Evolutionary conservation across 2,113 vertebrate species (phyloP).

Genomic region (Eleginops maclovinus): DNA sequence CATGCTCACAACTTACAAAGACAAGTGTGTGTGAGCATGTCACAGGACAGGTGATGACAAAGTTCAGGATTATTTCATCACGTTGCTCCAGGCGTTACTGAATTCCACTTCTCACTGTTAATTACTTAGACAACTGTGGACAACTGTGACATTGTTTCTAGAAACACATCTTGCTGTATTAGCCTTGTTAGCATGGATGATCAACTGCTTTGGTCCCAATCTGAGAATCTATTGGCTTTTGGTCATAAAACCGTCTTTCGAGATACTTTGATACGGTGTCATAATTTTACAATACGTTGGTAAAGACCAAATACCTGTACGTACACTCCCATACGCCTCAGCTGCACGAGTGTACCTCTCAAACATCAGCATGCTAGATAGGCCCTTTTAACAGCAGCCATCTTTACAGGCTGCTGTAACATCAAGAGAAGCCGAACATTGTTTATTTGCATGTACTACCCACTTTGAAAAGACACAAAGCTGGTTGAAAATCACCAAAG

Average conservation of each 20-base stretch:
- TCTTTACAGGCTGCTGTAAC: too few relatives aligned
- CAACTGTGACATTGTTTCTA: neutral
- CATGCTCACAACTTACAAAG: neutral
- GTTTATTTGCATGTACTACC: too few relatives aligned
- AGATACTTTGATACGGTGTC: neutral
- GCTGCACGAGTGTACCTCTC: neutral
- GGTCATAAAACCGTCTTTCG: too few relatives aligned
- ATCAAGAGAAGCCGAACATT: too few relatives aligned
- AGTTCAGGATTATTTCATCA: neutral
- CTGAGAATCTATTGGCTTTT: too few relatives aligned
- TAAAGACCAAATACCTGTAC: neutral
- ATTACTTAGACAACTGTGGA: neutral
- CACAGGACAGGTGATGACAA: too few relatives aligned
- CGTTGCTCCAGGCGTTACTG: neutral
- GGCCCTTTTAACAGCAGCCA: too few relatives aligned
- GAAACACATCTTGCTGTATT: neutral
- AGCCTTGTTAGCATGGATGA: neutral
- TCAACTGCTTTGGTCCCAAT: neutral
- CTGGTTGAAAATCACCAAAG: too few relatives aligned
- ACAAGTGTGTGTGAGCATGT: neutral
- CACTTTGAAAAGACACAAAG: too few relatives aligned
- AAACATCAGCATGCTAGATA: neutral
- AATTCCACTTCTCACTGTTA: neutral
- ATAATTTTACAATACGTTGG: neutral
- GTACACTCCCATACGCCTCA: neutral